Conservation (phyloP, 2,888 invertebrate genomes). For the Epinotia bilunana region DNA sequence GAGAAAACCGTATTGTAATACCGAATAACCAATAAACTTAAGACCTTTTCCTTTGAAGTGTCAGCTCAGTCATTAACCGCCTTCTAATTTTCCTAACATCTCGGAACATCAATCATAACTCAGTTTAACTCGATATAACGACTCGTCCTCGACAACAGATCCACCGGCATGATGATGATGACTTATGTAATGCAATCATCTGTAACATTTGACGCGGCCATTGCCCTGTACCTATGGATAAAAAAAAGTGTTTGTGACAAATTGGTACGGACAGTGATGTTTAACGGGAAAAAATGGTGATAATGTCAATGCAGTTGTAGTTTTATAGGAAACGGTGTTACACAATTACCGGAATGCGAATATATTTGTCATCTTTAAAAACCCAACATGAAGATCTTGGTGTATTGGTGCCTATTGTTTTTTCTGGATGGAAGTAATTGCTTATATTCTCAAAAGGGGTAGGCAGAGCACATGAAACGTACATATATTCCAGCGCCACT, state of each 20-base stretch:
- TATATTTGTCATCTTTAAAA: background rate
- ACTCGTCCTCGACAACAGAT: constrained; percentile 63
- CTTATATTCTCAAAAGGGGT: no score
- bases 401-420: background rate
- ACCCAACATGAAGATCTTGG: background rate
- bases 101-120: constrained; percentile 68
- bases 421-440: no score
- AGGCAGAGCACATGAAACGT: no score
- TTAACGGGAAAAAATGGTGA: constrained; percentile 10
- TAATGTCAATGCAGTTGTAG: background rate
- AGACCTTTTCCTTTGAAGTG: background rate
- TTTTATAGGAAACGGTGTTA: background rate
- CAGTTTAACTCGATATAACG: constrained; percentile 60
- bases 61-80: constrained; percentile 39
- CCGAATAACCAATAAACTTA: background rate
- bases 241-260: constrained; percentile 51
- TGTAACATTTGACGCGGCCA: constrained; percentile 75
- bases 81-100: constrained; percentile 67
- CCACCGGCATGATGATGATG: constrained; percentile 76
- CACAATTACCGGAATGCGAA: background rate
- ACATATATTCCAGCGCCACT: no score
- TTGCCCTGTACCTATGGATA: constrained; percentile 60
- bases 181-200: constrained; percentile 80
- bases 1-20: background rate
- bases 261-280: background rate